Evolutionary conservation across 1,140 invertebrate genomes (phyloP).

Genomic region (Drosophila mauritiana): DNA sequence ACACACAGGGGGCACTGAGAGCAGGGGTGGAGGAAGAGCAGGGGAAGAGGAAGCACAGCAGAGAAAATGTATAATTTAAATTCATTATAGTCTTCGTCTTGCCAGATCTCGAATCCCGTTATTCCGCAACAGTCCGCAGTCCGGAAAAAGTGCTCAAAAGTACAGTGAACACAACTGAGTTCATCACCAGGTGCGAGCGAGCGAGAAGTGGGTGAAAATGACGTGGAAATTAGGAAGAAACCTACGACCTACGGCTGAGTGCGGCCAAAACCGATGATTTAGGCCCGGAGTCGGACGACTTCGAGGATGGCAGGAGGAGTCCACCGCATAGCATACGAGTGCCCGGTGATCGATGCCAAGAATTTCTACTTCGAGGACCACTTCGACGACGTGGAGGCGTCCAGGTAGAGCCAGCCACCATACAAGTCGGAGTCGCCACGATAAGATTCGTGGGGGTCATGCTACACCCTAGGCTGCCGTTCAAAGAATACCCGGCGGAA

Average conservation of each 20-base stretch:
- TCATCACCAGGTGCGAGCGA: constrained; percentile 1
- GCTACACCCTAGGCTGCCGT: too few species aligned
- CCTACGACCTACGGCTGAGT: constrained; percentile 21
- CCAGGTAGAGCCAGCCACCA: constrained; percentile 86
- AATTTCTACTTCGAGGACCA: constrained; percentile 93
- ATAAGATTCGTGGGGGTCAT: too few species aligned
- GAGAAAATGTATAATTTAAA: constrained; percentile 66
- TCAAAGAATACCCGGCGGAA: too few species aligned
- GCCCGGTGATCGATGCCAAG: constrained; percentile 86
- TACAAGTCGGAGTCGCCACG: too few species aligned
- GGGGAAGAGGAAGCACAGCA: constrained; percentile 38
- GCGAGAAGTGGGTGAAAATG: constrained; percentile 31
- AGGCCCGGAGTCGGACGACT: constrained; percentile 59
- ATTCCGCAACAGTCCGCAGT: constrained; percentile 52
- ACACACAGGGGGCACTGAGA: neutral
- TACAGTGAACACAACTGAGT: constrained; percentile 16
- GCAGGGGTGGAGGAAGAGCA: too few species aligned
- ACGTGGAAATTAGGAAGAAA: constrained; percentile 58
- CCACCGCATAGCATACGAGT: constrained; percentile 85
- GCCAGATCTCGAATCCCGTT: constrained; percentile 61
- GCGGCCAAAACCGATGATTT: constrained; percentile 18
- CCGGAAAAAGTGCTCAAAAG: constrained; percentile 53
- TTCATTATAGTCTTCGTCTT: constrained; percentile 66
- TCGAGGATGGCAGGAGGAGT: constrained; percentile 76
- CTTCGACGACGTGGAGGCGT: constrained; percentile 92